Conservation (phyloP, 2,888 invertebrate species). For the Oxystoma pomonae region DNA sequence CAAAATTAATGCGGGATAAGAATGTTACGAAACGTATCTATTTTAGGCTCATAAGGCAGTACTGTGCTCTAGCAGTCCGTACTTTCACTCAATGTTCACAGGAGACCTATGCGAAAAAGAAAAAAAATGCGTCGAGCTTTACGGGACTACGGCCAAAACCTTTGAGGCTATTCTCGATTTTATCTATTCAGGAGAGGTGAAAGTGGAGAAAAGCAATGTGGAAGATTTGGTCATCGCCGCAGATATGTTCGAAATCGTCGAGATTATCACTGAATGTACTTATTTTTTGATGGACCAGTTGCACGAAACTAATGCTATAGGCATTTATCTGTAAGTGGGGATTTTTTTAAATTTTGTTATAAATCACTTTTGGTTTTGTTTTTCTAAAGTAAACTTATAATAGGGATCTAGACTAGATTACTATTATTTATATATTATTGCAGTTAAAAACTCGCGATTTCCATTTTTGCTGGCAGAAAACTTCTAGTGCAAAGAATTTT, state of each 20-base stretch:
- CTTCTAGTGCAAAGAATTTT: no score
- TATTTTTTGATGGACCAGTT: constrained; percentile 81
- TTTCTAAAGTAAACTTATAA: no score
- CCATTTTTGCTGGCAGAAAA: no score
- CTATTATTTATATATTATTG: no score
- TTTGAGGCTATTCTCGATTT: constrained; percentile 78
- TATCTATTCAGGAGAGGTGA: constrained; percentile 71
- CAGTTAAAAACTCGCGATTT: no score
- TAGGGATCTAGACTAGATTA: no score
- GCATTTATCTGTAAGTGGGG: constrained; percentile 56
- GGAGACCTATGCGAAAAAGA: constrained; percentile 80
- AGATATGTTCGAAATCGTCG: constrained; percentile 85
- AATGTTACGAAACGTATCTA: no score
- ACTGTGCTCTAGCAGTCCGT: constrained; percentile 83
- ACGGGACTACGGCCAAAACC: constrained; percentile 70
- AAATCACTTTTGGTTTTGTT: no score
- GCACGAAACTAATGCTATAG: constrained; percentile 83
- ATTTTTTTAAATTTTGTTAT: no score
- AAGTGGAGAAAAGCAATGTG: constrained; percentile 73
- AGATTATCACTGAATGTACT: constrained; percentile 79
- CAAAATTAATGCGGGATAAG: no score
- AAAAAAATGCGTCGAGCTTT: constrained; percentile 68
- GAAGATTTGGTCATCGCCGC: constrained; percentile 86
- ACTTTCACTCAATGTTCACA: constrained; percentile 92
- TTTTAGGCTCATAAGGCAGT: constrained; percentile 80